Conservation (phyloP, 2,113 vertebrate species). For the Lethenteron reissneri region DNA sequence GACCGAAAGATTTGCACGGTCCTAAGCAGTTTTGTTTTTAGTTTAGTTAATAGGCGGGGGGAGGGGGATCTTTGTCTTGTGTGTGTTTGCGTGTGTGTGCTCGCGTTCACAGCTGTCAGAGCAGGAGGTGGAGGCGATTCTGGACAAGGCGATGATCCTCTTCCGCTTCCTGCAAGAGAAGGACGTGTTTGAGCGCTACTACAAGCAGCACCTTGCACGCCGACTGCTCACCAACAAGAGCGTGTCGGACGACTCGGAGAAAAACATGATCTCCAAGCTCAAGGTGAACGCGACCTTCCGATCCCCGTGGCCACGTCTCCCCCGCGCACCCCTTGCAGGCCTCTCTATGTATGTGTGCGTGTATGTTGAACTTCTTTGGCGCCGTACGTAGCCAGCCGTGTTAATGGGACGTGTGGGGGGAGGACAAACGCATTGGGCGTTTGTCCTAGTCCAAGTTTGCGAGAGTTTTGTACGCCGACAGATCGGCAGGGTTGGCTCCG, state of each 20-base stretch:
- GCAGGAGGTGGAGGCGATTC: slow-evolving; percentile 93
- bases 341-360: no score
- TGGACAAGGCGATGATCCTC: slow-evolving; percentile 96
- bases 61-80: background rate
- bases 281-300: slow-evolving; percentile 24
- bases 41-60: background rate
- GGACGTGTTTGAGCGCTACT: slow-evolving; percentile 88
- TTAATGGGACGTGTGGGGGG: no score
- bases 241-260: slow-evolving; percentile 82
- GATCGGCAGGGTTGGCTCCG: no score
- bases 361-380: no score
- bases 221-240: slow-evolving; percentile 86
- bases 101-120: slow-evolving; percentile 56
- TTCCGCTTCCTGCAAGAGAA: slow-evolving; percentile 99
- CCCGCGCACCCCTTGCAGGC: no score
- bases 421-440: no score
- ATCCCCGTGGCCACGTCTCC: no score
- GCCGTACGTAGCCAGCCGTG: no score
- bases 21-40: no score
- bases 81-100: slow-evolving; percentile 11
- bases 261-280: slow-evolving; percentile 93
- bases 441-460: no score
- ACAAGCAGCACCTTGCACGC: slow-evolving; percentile 79
- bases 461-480: no score
- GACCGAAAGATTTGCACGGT: no score